Evolutionary conservation across 2,888 invertebrate genomes (phyloP), one percentile per base, ranked within the genome.

Genomic region (Coremacera marginata): DNA sequence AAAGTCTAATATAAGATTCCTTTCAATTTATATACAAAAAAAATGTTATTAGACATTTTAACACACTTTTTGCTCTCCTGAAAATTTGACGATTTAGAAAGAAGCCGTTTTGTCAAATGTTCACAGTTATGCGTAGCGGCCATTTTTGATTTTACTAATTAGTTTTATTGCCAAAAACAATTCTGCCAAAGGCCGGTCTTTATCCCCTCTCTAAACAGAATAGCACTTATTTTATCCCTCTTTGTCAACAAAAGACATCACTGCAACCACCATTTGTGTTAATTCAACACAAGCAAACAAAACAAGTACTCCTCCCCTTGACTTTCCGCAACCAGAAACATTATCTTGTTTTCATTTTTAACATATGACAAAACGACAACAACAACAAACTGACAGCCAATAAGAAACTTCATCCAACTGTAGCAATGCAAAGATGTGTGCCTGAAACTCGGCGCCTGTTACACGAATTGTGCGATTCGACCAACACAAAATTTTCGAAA

Each of bases 401-500:
- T 87, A 87, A 87, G 87, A 86, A 85, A 84, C 84, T 83, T 84
- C 87, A 87, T 86, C 87, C 87, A 87, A 87, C 87, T 87, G 86
- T 84, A 84, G 81, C 87, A 85, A 83, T 81, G 84, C 86, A 78
- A 82, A 79, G 85, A 83, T 85, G 81, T 79, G 77, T 81, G 27
- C 0, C 0, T 0, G 57, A 27, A 79, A 67, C 84, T 89, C 88
- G 0, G 83, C 81, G 82, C 89, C 89, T 86, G 82, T 76, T 87
- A 81, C 79, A 80, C 84, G 84, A 87, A 88, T 88, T 88, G 86
- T 88, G 84, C 84, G 86, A 89, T 89, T 89, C 89, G 89, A 89
- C 89, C 86, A 89, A 89, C 89, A 89, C 89, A 87, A 89, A 88
- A 86, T 88, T 88, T 88, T 88, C 88, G 86, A 87, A 87, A 86